Conservation (phyloP, 2,797 vertebrate species). For the Semaprochilodus insignis region DNA sequence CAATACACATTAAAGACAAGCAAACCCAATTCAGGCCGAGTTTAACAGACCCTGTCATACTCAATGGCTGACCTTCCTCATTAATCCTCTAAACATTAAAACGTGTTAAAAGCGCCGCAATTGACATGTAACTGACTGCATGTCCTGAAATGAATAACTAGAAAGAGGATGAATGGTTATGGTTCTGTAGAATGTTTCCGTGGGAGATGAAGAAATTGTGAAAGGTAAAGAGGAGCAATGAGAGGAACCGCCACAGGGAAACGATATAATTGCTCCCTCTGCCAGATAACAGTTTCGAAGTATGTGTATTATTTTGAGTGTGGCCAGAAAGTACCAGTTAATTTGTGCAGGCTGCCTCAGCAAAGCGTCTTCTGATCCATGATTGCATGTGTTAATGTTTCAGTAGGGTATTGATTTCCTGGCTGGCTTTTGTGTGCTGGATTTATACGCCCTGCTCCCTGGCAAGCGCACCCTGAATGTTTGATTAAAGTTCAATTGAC, state of each 20-base stretch:
- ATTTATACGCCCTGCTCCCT: slow-evolving; percentile 83
- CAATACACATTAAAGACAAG: slow-evolving; percentile 74
- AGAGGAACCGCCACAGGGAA: slow-evolving; percentile 43
- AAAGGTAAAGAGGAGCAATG: slow-evolving; percentile 37
- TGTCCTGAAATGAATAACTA: slow-evolving; percentile 59
- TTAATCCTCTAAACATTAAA: slow-evolving; percentile 71
- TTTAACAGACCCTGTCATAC: slow-evolving; percentile 71
- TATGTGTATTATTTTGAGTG: slow-evolving; percentile 77
- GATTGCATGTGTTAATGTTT: slow-evolving; percentile 93
- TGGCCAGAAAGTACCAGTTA: slow-evolving; percentile 79
- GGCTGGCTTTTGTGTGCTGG: slow-evolving; percentile 87
- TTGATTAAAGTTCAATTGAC: slow-evolving; percentile 96
- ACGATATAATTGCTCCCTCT: slow-evolving; percentile 64
- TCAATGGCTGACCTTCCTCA: slow-evolving; percentile 64
- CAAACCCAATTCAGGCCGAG: slow-evolving; percentile 70
- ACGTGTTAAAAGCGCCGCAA: slow-evolving; percentile 71
- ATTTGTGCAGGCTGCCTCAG: slow-evolving; percentile 86
- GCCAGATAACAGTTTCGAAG: slow-evolving; percentile 64
- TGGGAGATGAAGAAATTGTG: slow-evolving; percentile 29
- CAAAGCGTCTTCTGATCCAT: slow-evolving; percentile 88
- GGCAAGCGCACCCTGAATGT: slow-evolving; percentile 84
- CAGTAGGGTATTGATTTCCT: slow-evolving; percentile 93
- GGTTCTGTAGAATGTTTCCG: slow-evolving; percentile 6
- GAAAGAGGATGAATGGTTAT: slow-evolving; percentile 43
- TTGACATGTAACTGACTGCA: slow-evolving; percentile 58